These are phyloP conservation scores for Pseudanteris insignis DNA, from an alignment of 2,888 invertebrate genomes.

Conservation along the genomic window DNA sequence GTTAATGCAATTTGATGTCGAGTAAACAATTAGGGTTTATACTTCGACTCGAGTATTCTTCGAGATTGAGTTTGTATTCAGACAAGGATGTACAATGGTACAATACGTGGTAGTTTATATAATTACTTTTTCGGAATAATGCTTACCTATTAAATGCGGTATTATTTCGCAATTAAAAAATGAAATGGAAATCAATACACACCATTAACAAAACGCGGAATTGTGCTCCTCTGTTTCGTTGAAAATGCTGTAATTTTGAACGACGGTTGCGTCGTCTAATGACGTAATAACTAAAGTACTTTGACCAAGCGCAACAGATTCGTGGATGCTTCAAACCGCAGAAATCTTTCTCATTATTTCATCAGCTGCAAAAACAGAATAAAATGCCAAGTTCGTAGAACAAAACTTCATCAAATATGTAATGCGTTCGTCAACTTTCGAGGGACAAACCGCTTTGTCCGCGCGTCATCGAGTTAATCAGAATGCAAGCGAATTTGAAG, in stretches of 20 bases:
- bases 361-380: constrained; percentile 1
- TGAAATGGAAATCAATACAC: constrained; percentile 20
- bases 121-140: constrained; percentile 20
- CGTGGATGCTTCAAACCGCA: background rate
- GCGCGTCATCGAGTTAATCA: constrained; percentile 6
- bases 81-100: constrained; percentile 27
- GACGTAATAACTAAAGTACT: constrained; percentile 6
- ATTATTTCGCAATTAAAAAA: constrained; percentile 16
- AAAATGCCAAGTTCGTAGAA: constrained; percentile 6
- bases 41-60: too few relatives aligned
- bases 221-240: background rate
- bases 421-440: constrained; percentile 3
- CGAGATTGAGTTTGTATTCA: too few relatives aligned
- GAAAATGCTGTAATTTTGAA: constrained; percentile 1
- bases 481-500: background rate
- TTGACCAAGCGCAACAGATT: constrained; percentile 4
- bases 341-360: constrained; percentile 4
- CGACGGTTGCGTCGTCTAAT: background rate
- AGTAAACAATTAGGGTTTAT: too few relatives aligned
- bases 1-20: too few relatives aligned
- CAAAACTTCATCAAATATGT: constrained; percentile 15
- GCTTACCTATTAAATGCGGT: constrained; percentile 31
- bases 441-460: constrained; percentile 1
- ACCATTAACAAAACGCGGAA: constrained; percentile 9
- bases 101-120: constrained; percentile 15